Percentiles rank a stretch among this genome's conserved stretches.
These are phyloP conservation scores for Leptura quadrifasciata DNA, from an alignment of 2,888 invertebrate genomes.

Conservation along the genomic window DNA sequence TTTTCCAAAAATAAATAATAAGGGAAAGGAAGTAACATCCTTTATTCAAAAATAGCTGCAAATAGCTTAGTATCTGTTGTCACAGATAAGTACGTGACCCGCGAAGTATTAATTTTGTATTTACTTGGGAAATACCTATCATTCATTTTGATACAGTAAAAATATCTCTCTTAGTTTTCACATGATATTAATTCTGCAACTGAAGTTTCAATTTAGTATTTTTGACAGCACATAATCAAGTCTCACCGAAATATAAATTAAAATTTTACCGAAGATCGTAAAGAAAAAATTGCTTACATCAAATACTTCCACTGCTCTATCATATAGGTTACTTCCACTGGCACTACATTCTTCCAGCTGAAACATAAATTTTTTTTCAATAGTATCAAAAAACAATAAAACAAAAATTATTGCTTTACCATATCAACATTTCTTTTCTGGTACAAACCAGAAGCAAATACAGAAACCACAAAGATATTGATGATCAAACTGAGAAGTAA, in stretches of 20 bases:
- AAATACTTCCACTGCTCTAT: conserved; percentile 53
- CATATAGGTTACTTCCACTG: conserved; percentile 40
- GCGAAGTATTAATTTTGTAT: too few species aligned
- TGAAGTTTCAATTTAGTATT: too few species aligned
- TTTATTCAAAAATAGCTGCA: too few species aligned
- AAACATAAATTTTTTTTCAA: conserved; percentile 23
- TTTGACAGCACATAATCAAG: too few species aligned
- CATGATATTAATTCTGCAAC: too few species aligned
- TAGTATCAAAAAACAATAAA: background rate
- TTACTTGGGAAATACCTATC: background rate
- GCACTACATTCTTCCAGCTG: conserved; percentile 30
- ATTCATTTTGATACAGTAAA: background rate
- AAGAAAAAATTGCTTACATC: conserved; percentile 42
- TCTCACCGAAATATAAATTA: too few species aligned
- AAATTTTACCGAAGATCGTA: background rate
- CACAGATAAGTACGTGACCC: too few species aligned
- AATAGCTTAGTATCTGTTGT: too few species aligned
- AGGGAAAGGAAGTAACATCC: too few species aligned
- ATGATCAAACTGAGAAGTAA: conserved; percentile 88
- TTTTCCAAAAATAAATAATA: too few species aligned
- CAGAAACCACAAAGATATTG: conserved; percentile 90
- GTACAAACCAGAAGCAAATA: conserved; percentile 89
- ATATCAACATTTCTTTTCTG: conserved; percentile 82
- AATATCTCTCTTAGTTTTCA: too few species aligned
- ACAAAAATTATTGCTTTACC: conserved; percentile 71